Base-by-base conservation (phyloP, 2,113 vertebrate genomes). In the Chascanopsetta lugubris region DNA sequence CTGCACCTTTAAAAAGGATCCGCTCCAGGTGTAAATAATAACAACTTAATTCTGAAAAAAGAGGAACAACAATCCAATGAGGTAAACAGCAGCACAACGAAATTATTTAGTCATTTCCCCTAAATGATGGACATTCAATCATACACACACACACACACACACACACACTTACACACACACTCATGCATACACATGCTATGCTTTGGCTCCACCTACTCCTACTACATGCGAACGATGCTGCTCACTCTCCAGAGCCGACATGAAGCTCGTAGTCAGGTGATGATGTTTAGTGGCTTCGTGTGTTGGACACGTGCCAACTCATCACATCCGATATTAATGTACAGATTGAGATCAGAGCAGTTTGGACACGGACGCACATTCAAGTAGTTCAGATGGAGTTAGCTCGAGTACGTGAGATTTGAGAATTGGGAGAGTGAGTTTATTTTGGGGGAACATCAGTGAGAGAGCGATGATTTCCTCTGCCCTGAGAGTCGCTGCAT, bases 401-500 rank as follows among this genome's bases (percentile, higher is more conserved):
- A 49, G 51, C 58, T 45, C 48, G 30, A 60, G 13, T 10, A 2
- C 34, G 36, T 15, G 21, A 60, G 57, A 51, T 1, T 3, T 7
- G n/a, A 69, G 26, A 45, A 21, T 11, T 11, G 34, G 29, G 42
- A 48, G 36, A 60, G 15, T 26, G 8, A 20, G 72, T 77, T 69
- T 75, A 43, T 67, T 78, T 79, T 72, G 49, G 46, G 48, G 67
- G 59, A 6, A 47, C 7, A 17, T 21, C 43, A 79, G 54, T 65
- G 64, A 85, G 60, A 59, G 55, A 80, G 64, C 61, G 79, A 86
- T 84, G 18, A 68, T 63, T 72, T 85, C 77, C 79, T 64, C 69
- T 76, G 81, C 78, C 55, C 79, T 56, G 69, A 69, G 68, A 89
- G 69, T 57, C 57, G 79, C 77, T 77, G 58, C 61, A 82, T 88